Base-by-base conservation (phyloP, 2,888 invertebrate species). In the Chironomus tentans region DNA sequence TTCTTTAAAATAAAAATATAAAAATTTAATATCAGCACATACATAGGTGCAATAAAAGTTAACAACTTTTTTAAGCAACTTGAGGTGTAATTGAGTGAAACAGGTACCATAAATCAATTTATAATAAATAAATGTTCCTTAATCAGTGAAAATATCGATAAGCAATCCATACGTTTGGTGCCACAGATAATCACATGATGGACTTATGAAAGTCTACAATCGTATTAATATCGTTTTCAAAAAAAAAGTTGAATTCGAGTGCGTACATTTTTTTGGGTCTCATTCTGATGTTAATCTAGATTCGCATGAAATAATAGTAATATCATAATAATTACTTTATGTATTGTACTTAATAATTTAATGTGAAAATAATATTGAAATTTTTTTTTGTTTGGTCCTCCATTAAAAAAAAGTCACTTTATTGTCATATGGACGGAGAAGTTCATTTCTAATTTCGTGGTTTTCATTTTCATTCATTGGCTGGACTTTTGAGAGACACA, bases 301-400 rank as follows among this genome's bases (percentile, higher is more conserved):
- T 46, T 65, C 68, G 68, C 18, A 47, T 28, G 72, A 72, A 62
- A 72, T 74, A 74, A 38, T 38, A 38, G 38, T 38, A 38, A 74
- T 74, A 74, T 62, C 74, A 15, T 61, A 74, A 74, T 74, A 74
- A 74, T 74, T 74, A 62, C 65, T 48, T 21, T 47, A 15, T 22
- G 48, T 65, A 65, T 21, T 21, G 24, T 21, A 65, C 65, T 21
- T 65, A 13, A 13, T 22, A 56, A 56, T 56, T 56, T 56, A 56
- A 56, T 56, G 56, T 56, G 56, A 56, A 56, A 56, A 56, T 56
- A 56, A 56, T 56, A 56, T 56, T 56, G 56, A 56, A 56, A 56
- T 18, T 56, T 18, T 56, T 15, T 18, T 15, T 18, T 56, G 46
- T 15, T 15, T 73, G 15, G 22, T 68, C 74, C 74, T 74, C 74